These are phyloP conservation scores for Coregonus sp. DNA, from an alignment of 2,797 vertebrate species.

Conservation along the genomic window DNA sequence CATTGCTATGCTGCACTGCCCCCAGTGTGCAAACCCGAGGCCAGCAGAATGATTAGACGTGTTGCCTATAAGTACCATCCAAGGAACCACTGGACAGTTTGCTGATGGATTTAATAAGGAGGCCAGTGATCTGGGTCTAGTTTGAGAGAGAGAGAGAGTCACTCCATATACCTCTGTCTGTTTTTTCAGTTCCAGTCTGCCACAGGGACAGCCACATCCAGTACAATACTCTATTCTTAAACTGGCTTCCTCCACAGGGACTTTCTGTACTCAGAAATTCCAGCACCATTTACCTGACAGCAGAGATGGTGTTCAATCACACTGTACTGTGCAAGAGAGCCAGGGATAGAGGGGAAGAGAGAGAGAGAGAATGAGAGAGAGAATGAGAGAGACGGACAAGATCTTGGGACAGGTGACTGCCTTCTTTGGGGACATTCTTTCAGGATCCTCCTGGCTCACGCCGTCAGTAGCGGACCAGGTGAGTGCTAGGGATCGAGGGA, in stretches of 20 bases:
- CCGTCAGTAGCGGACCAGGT: constrained; percentile 69
- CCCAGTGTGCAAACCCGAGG: constrained; percentile 48
- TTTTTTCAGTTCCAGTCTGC: constrained; percentile 40
- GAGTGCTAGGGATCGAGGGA: constrained; percentile 53
- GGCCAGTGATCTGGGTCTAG: constrained; percentile 11
- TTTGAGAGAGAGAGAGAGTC: constrained; percentile 2
- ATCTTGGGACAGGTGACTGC: constrained; percentile 58
- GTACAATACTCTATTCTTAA: constrained; percentile 51
- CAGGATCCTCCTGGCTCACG: constrained; percentile 51
- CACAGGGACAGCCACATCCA: constrained; percentile 42
- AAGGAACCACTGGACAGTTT: constrained; percentile 36
- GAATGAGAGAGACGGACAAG: constrained; percentile 21
- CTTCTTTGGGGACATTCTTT: constrained; percentile 56
- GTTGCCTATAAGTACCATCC: constrained; percentile 19
- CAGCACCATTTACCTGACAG: constrained; percentile 36
- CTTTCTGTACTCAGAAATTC: constrained; percentile 43
- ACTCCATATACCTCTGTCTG: constrained; percentile 24
- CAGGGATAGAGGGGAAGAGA: constrained; percentile 8
- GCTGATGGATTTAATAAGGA: not conserved
- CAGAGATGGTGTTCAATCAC: constrained; percentile 51
- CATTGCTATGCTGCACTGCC: constrained; percentile 56
- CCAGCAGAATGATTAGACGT: not conserved
- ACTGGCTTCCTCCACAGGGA: constrained; percentile 35
- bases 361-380: constrained; percentile 11
- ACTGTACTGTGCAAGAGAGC: constrained; percentile 26